These are phyloP conservation scores for Micrasema longulum DNA, from an alignment of 1,140 invertebrate species.

Conservation along the genomic window DNA sequence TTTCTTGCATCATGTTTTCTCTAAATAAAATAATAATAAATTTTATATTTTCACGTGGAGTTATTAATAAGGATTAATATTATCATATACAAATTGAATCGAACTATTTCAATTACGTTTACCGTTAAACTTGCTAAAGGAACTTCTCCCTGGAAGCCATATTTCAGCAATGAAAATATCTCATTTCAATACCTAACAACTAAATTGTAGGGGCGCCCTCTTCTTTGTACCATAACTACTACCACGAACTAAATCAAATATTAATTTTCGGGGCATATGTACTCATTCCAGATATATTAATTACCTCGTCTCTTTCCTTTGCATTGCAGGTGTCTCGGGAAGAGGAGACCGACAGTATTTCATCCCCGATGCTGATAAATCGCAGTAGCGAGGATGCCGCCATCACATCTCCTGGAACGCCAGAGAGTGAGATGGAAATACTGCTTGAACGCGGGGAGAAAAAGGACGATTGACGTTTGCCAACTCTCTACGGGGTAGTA, in stretches of 20 bases:
- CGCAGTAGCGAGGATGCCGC: conserved; percentile 39
- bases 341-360: conserved; percentile 3
- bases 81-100: background rate
- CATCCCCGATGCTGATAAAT: conserved; percentile 39
- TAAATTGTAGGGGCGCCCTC: conserved; percentile 10
- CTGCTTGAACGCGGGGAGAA: conserved; percentile 33
- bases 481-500: conserved; percentile 35
- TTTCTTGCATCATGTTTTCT: no score
- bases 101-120: conserved; percentile 29
- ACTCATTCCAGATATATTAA: background rate
- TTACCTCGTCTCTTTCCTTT: conserved; percentile 30
- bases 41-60: no score
- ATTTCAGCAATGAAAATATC: conserved; percentile 34
- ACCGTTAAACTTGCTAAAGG: conserved; percentile 1
- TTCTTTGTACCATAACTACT: background rate
- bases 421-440: conserved; percentile 51
- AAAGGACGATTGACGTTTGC: conserved; percentile 37
- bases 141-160: conserved; percentile 31
- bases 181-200: conserved; percentile 34
- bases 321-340: conserved; percentile 16
- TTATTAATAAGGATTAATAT: no score
- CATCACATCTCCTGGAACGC: conserved; percentile 33
- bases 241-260: no score
- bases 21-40: no score
- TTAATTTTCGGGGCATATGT: conserved; percentile 22